Evolutionary conservation across 1,140 invertebrate genomes (phyloP).

Genomic region (Babylonia areolata): DNA sequence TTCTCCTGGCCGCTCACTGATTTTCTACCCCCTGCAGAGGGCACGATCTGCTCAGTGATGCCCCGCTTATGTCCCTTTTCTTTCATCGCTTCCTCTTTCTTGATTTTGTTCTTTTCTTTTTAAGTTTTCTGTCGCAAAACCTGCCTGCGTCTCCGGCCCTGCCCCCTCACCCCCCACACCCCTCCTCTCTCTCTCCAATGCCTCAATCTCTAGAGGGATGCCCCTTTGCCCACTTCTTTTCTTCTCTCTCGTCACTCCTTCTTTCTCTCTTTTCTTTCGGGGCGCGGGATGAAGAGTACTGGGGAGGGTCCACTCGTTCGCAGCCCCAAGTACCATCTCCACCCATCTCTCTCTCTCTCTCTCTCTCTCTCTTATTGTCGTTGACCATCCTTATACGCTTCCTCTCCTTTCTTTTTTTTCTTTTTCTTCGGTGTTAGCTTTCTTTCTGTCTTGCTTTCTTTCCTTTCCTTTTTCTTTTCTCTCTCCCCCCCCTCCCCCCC

Average conservation of each 20-base stretch:
- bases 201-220: too few relatives aligned
- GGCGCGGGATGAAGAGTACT: too few relatives aligned
- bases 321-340: too few relatives aligned
- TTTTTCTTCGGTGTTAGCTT: too few relatives aligned
- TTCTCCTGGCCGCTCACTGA: neutral
- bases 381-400: neutral
- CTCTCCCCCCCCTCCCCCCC: neutral
- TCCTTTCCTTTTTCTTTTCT: neutral
- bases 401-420: neutral
- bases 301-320: too few relatives aligned
- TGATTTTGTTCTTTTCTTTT: too few relatives aligned
- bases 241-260: too few relatives aligned
- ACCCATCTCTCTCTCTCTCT: slow-evolving; percentile 2
- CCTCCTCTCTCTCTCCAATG: neutral
- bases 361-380: neutral
- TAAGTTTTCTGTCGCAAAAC: neutral
- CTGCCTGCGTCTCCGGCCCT: neutral
- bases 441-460: too few relatives aligned
- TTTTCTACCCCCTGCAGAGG: neutral
- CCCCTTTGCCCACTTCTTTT: too few relatives aligned
- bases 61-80: neutral
- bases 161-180: neutral
- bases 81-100: too few relatives aligned
- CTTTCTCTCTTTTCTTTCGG: too few relatives aligned
- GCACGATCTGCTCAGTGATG: neutral